Base-by-base conservation (phyloP, 2,797 vertebrate species). In the Dipus sagitta region DNA sequence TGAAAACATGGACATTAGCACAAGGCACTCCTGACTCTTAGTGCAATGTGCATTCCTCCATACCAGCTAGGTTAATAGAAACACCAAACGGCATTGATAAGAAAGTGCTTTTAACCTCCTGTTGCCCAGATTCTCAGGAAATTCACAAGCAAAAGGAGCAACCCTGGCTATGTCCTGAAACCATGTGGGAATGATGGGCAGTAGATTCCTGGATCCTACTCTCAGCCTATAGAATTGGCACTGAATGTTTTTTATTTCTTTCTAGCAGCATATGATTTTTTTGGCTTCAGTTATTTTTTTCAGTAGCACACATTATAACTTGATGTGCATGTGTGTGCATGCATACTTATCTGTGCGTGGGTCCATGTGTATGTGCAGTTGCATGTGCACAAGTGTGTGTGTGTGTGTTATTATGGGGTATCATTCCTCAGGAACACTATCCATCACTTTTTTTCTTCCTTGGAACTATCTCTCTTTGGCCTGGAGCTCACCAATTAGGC, bases 121-220 rank as follows among this genome's bases (percentile, higher is more conserved):
- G 58, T 71, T 21, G 24, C 0, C 23, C 14, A 4, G 42, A 54
- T 80, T 77, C 32, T 47, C 30, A 54, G 10, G 72, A 42, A 67
- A 28, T 15, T 26, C 20, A 76, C 17, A 3, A 13, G 13, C 15
- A 9, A 47, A 60, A 65, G 64, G 7, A 26, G 21, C 4, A 8
- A 23, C 2, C 7, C 12, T 3, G 7, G 21, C 6, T 28, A 3
- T 8, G n/a, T 7, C 0, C 20, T 70, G 13, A 34, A 80, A 2
- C 11, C 14, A 26, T 17, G n/a, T 64, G 20, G 3, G 15, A 9
- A n/a, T 0, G 11, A 9, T 1, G 13, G 34, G 28, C 54, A 30
- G 9, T 28, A 17, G 24, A 14, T 42, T 15, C 3, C 9, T 24
- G 18, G 52, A 0, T 42, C 12, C 18, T 60, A 0, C n/a, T 52